A percentile compares a stretch with the other conserved stretches of the same genome.
These are phyloP conservation scores for Coremacera marginata DNA, from an alignment of 2,888 invertebrate species.

Conservation along the genomic window DNA sequence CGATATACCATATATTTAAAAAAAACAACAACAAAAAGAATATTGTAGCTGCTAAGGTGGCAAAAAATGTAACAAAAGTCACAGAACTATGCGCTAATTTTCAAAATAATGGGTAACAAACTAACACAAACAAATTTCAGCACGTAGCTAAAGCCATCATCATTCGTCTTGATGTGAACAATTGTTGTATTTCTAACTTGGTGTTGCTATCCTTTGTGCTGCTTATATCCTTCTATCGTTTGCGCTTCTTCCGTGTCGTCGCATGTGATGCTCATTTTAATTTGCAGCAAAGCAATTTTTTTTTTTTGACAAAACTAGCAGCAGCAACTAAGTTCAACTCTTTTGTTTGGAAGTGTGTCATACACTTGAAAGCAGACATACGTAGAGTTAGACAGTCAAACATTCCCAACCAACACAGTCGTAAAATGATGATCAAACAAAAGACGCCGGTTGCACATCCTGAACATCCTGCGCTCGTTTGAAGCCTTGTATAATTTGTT, in stretches of 20 bases:
- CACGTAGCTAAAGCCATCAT: too few species aligned
- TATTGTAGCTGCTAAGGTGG: too few species aligned
- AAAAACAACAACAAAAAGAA: too few species aligned
- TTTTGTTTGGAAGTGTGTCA: slow-evolving; percentile 1
- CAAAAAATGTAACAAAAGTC: too few species aligned
- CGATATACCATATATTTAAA: too few species aligned
- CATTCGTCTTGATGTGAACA: too few species aligned
- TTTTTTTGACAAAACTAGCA: slow-evolving; percentile 1
- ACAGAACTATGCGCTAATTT: too few species aligned
- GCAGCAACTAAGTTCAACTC: background rate
- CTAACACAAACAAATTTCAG: too few species aligned
- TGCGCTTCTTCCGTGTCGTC: background rate
- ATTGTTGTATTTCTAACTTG: too few species aligned
- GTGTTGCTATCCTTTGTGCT: background rate
- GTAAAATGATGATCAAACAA: background rate
- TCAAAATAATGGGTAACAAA: too few species aligned
- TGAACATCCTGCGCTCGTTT: background rate
- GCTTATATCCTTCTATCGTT: background rate
- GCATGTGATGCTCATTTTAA: slow-evolving; percentile 12
- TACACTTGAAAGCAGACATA: background rate
- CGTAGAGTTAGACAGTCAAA: background rate
- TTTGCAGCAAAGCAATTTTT: slow-evolving; percentile 6
- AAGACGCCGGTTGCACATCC: slow-evolving; percentile 1
- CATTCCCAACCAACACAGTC: background rate
- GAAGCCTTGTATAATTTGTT: slow-evolving; percentile 10